Conservation (phyloP, 2,797 vertebrate species). For the Rhinogobio ventralis region DNA sequence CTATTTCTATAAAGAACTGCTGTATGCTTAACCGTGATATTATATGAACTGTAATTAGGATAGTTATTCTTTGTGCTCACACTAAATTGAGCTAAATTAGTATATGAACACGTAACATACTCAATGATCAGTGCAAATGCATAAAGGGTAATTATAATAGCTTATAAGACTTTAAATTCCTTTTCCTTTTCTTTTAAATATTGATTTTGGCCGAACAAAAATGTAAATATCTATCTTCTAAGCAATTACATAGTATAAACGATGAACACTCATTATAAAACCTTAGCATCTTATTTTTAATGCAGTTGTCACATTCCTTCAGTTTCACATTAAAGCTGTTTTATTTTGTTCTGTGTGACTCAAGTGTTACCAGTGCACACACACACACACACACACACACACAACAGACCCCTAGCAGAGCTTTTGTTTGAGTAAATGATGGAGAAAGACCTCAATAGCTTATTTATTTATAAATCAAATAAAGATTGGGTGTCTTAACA, state of each 20-base stretch:
- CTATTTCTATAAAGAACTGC: neutral
- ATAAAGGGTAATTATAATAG: slow-evolving; percentile 46
- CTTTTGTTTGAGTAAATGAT: neutral
- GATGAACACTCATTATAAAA: slow-evolving; percentile 47
- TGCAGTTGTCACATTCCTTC: neutral
- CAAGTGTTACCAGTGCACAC: slow-evolving; percentile 5
- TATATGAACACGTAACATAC: slow-evolving; percentile 26
- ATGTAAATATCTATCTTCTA: slow-evolving; percentile 20
- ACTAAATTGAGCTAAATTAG: neutral
- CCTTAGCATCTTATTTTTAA: slow-evolving; percentile 16
- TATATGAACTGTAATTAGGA: neutral
- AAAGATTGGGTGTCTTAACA: neutral
- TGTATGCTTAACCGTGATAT: slow-evolving; percentile 4
- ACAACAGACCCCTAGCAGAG: neutral
- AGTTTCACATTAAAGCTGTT: neutral
- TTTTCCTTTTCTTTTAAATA: slow-evolving; percentile 40
- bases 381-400: neutral
- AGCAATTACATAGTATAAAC: slow-evolving; percentile 53
- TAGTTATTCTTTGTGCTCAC: neutral
- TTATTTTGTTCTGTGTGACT: neutral
- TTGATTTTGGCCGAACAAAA: slow-evolving; percentile 51
- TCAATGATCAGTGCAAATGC: slow-evolving; percentile 17
- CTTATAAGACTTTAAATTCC: neutral
- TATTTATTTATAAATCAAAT: slow-evolving; percentile 2
- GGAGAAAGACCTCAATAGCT: neutral